Evolutionary conservation across 1,140 invertebrate genomes (phyloP), one percentile per base, ranked within the genome.

Genomic region (Cherax quadricarinatus): DNA sequence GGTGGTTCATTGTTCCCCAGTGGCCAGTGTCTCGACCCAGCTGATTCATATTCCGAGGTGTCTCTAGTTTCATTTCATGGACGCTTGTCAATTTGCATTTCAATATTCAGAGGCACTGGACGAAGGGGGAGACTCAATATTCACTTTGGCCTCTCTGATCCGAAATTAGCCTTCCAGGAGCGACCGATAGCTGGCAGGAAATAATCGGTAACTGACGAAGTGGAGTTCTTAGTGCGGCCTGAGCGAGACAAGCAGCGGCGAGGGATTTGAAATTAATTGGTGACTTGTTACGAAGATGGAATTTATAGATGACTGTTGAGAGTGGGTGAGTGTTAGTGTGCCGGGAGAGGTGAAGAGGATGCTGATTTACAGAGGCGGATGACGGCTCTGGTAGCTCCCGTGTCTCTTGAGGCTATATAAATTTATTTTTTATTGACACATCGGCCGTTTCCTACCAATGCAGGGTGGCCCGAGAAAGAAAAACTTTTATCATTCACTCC

Each of bases 11-110:
- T 75, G 70, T 75, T 18, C 4, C 24, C 12, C 53, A 12, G 88
- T 75, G 88, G 88, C 62, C 79, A 66, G 73, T 89, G 80, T 89
- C 80, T 83, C 79, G 80, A 83, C 60, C 49, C n/a, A 75, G 10
- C 53, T 84, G 60, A 89, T 89, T 89, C 88, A 83, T 83, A 89
- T 89, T 89, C 88, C 49, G 88, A 62, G 78, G 88, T 73, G 88
- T 89, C 88, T 83, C 88, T 12, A 62, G 51, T 84, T 89, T 84
- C 80, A 84, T 89, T 89, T 84, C 80, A 84, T 83, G 88, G 80
- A 81, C 88, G 24, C 24, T 89, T 84, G 88, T 89, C 88, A 89
- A 89, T 89, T 89, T 89, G 88, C 88, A 89, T 89, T 62, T 89
- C 88, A 89, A 89, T 89, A 89, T 89, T 83, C 80, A 70, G 41